Evolutionary conservation across 2,113 vertebrate species (phyloP), one percentile per base, ranked within the genome.

Genomic region (Thalassoma bifasciatum): DNA sequence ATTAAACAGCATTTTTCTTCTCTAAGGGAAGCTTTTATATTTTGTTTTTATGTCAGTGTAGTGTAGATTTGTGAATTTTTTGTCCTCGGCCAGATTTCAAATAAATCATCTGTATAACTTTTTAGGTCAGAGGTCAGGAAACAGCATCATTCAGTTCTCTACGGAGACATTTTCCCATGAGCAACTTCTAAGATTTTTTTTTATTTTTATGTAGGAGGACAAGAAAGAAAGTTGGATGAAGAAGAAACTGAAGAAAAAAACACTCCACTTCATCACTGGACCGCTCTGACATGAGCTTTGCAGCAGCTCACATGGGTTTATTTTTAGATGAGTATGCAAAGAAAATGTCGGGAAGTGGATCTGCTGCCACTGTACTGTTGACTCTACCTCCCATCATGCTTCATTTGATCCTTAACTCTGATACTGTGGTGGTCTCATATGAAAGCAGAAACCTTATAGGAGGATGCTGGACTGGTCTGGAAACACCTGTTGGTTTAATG

Each of bases 91-190:
- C 67, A 42, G 46, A 72, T 66, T 81, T 58, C 8, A 42, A 42
- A 77, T 75, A 56, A 76, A 77, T 84, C 50, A 79, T 46, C 59
- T 42, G 10, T 66, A 65, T 60, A 38, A 77, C 75, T 65, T 51
- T 76, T 11, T 64, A 86, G 84, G 59, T 80, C 73, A 85, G 62
- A 88, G 88, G 79, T 86, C 75, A 67, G 26, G 50, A 73, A 72
- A 70, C 42, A 38, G 75, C 24, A 84, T 77, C 42, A 77, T 63
- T 85, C 65, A 85, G 4, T 71, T 63, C 51, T 60, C 65, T 51
- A 47, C 65, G 36, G 66, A 62, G 86, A 89, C 81, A 72, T 79
- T 86, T 89, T 89, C 87, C 85, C 82, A 89, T 84, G 75, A 81
- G 63, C n/a, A 79, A 59, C 10, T 10, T 69, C 46, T 75, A 50